Base-by-base conservation (phyloP, 53 echinoderm and acorn worm species). In the Stichopus horrens region DNA sequence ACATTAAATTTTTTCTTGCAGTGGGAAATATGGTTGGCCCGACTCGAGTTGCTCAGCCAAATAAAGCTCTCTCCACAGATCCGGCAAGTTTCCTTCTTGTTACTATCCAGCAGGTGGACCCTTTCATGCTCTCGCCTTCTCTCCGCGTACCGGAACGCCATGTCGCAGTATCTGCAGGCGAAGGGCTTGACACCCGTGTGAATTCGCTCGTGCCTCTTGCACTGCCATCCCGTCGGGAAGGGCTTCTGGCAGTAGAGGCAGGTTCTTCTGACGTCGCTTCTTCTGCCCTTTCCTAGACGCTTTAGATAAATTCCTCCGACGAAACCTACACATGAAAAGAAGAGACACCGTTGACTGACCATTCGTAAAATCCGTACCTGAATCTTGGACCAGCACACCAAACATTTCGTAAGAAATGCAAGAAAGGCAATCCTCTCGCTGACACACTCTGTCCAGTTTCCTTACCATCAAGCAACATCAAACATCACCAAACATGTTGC, bases 171-270 rank as follows among this genome's bases (percentile, higher is more conserved):
- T 14, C 71, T 63, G 66, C 85, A 85, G 51, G 85, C 63, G 11
- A 85, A 85, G 65, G 85, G 85, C 52, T 65, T 85, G 23, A 67
- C 85, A 9, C 85, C 85, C 52, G 85, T 85, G 85, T 85, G 85
- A 52, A 85, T 85, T 21, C 85, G 85, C 59, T 85, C 85, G 63
- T 85, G 85, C 59, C 85, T 85, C 52, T 85, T 67, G 67, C 85
- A 85, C 71, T 85, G 85, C 85, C 85, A 85, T 8, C 85, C 85
- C 60, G 85, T 85, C 16, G 60, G 85, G 37, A 85, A 85, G 16
- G 66, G 52, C 58, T 85, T 85, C 85, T 85, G 85, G 85, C 85
- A 85, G 85, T 59, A 85, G 23, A 85, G 85, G 63, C 85, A 85
- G 52, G 85, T 85, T 16, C 52, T 85, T 65, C 85, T 65, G 85